A percentile compares a stretch with the other conserved stretches of the same genome.
Evolutionary conservation across 2,888 invertebrate genomes (phyloP).

Genomic region (Parnassius mnemosyne): DNA sequence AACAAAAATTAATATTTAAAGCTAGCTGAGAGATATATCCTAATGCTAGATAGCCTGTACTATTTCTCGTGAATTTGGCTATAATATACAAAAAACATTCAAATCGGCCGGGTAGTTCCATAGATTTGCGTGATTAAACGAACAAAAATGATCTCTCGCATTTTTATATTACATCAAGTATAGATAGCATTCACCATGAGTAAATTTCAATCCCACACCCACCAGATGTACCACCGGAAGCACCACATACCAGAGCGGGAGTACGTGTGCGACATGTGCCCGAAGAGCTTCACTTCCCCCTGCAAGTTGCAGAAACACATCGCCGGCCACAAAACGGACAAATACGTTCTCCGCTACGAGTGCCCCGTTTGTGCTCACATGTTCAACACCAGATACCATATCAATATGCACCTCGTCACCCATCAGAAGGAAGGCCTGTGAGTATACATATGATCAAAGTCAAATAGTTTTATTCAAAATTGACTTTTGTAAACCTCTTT

Average conservation of each 20-base stretch:
- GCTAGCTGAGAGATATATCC: too few relatives aligned
- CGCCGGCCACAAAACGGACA: constrained; percentile 46
- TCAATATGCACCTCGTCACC: constrained; percentile 64
- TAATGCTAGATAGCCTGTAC: too few relatives aligned
- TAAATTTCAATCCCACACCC: not conserved
- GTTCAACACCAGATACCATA: constrained; percentile 70
- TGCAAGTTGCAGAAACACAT: constrained; percentile 61
- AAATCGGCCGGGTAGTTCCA: too few relatives aligned
- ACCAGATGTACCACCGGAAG: constrained; percentile 64
- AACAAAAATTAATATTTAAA: too few relatives aligned
- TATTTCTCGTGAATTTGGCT: too few relatives aligned
- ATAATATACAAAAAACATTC: too few relatives aligned
- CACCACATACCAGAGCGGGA: constrained; percentile 49
- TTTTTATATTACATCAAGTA: too few relatives aligned
- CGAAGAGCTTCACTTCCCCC: constrained; percentile 57
- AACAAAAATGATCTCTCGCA: too few relatives aligned
- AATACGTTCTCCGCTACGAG: constrained; percentile 61
- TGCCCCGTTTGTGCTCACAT: constrained; percentile 74
- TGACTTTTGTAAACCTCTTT: too few relatives aligned
- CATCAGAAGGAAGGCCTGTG: constrained; percentile 65
- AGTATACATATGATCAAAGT: constrained; percentile 32
- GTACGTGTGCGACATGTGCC: constrained; percentile 61
- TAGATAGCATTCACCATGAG: too few relatives aligned
- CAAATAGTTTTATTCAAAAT: too few relatives aligned
- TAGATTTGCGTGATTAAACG: too few relatives aligned